Base-by-base conservation (phyloP, 2,888 invertebrate species). In the Stenurella melanura region DNA sequence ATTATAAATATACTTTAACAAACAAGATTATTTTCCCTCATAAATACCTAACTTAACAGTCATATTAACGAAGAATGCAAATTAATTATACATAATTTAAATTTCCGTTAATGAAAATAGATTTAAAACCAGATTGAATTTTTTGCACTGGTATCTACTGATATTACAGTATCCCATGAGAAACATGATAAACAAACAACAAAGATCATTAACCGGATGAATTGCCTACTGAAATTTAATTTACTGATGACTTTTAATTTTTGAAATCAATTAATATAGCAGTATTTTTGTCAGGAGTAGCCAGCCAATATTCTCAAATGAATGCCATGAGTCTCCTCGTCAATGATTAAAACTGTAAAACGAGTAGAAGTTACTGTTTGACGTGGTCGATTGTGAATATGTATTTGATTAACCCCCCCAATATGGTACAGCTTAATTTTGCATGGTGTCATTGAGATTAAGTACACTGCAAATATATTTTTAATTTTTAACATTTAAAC, bases 181-280 rank as follows among this genome's bases (percentile, higher is more conserved):
- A 42, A 42, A 11, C 42, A 12, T 42, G 15, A 12, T 42, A 42
- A 42, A 42, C 42, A 42, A 42, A 42, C 42, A 42, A 15, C 42
- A 42, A 42, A 42, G 42, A 42, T 42, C 42, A 42, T 42, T 42
- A 42, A 42, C 42, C 12, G 1, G 42, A 42, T 42, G 2, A 42
- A 42, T 42, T 12, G 42, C 42, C 42, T 42, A 42, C 42, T 42
- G 12, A 42, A 12, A 42, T 42, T 42, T 64, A 64, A 64, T 64
- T 38, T 38, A 38, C 18, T 18, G 63, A 64, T 64, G 63, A 64
- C 63, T 64, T 64, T 64, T 34, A 64, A 38, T 64, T 64, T 58
- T 38, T 30, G 38, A 34, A 38, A 64, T 38, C 63, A 64, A 64
- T 64, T 64, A 64, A 38, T 64, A 12, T 42, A 15, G 42, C 42